Evolutionary conservation across 2,113 vertebrate genomes (phyloP).

Genomic region (Brevimyrus niger): DNA sequence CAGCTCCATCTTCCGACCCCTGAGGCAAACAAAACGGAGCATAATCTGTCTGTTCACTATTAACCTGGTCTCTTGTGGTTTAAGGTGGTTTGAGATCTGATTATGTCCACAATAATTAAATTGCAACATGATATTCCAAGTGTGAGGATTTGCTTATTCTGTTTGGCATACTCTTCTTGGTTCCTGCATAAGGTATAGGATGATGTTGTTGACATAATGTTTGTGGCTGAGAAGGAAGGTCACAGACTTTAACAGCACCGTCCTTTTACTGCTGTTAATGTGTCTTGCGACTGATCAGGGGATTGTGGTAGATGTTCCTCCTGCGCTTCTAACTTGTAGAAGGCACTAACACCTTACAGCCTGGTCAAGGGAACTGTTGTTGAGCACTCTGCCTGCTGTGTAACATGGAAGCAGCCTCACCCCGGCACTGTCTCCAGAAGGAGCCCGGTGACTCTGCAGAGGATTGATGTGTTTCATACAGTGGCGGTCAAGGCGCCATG

Average conservation of each 20-base stretch:
- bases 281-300: background rate
- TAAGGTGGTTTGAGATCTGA: background rate
- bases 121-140: background rate
- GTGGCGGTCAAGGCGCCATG: background rate
- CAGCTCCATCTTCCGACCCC: background rate
- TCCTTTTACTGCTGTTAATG: background rate
- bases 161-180: background rate
- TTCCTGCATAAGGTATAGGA: background rate
- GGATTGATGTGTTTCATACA: background rate
- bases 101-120: background rate
- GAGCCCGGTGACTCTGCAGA: background rate
- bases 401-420: background rate
- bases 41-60: background rate
- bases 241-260: background rate
- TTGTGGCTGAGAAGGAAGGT: background rate
- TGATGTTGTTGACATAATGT: background rate
- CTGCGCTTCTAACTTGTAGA: background rate
- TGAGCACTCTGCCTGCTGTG: background rate
- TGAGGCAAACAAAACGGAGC: background rate
- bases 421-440: background rate
- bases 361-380: background rate
- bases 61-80: background rate
- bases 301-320: background rate
- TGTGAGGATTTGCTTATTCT: background rate
- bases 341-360: background rate